Evolutionary conservation across 1,140 invertebrate genomes (phyloP).

Genomic region (Bombus balteatus): DNA sequence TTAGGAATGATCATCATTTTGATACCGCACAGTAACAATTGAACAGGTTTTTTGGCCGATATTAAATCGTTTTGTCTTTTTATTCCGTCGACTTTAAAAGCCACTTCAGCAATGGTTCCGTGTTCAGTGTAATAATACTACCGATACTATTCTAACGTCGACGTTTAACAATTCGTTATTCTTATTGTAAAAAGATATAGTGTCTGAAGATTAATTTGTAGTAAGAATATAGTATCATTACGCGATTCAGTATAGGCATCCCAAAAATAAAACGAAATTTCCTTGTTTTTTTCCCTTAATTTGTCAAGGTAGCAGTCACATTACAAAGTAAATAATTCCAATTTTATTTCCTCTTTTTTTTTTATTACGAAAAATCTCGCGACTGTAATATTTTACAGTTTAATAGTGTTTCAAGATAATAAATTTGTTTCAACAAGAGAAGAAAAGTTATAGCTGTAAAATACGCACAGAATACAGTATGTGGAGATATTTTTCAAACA

Average conservation of each 20-base stretch:
- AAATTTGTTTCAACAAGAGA: background rate
- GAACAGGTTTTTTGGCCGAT: background rate
- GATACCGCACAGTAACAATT: background rate
- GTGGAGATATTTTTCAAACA: background rate
- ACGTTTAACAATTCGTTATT: background rate
- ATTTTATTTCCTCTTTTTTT: background rate
- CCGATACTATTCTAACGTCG: background rate
- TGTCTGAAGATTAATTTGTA: background rate
- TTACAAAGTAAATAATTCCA: background rate
- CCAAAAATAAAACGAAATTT: background rate
- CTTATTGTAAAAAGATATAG: background rate
- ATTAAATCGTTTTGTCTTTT: background rate
- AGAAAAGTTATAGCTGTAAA: background rate
- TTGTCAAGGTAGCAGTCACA: background rate
- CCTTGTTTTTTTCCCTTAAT: background rate
- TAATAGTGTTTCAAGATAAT: background rate
- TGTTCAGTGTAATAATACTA: background rate
- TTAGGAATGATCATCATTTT: background rate
- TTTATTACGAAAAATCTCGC: background rate
- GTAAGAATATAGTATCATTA: background rate
- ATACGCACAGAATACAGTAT: background rate
- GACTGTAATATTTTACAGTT: background rate
- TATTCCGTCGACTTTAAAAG: background rate
- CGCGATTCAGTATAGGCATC: background rate
- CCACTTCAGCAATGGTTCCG: background rate